These are phyloP conservation scores for Meda fulgida DNA, from an alignment of 2,797 vertebrate genomes.

Conservation along the genomic window DNA sequence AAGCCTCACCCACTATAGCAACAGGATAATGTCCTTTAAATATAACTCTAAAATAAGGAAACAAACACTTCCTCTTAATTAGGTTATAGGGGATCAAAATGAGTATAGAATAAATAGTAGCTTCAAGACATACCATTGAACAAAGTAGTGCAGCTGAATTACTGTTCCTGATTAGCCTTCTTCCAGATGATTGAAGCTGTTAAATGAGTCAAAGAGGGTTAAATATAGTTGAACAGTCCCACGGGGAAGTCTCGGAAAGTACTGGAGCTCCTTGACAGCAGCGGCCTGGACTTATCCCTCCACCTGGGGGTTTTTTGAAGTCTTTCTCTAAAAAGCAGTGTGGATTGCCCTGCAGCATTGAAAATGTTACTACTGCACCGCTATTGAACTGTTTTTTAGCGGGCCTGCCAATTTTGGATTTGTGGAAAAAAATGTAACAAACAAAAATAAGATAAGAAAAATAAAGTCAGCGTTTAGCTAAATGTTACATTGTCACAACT, in stretches of 20 bases:
- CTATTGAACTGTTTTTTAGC: neutral
- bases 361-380: neutral
- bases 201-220: slow-evolving; percentile 52
- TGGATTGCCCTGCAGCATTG: slow-evolving; percentile 33
- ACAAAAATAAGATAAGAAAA: neutral
- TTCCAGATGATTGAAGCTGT: slow-evolving; percentile 23
- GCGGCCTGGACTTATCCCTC: slow-evolving; percentile 43
- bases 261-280: slow-evolving; percentile 51
- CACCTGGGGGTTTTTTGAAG: slow-evolving; percentile 26
- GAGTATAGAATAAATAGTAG: neutral
- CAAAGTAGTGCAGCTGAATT: neutral
- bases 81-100: slow-evolving; percentile 15
- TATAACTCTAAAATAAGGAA: neutral
- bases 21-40: neutral
- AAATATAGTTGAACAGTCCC: slow-evolving; percentile 51
- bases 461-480: neutral
- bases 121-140: slow-evolving; percentile 5
- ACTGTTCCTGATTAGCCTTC: slow-evolving; percentile 14
- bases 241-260: slow-evolving; percentile 54
- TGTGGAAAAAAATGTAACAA: neutral
- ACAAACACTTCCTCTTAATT: neutral
- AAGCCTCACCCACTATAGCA: slow-evolving; percentile 18
- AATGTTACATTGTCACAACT: neutral
- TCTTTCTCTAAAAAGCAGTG: neutral
- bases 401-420: neutral